Percentiles rank a stretch among this genome's conserved stretches.
phyloP scores from a whole-genome alignment of 2,888 invertebrate genomes.

The Chrysina gloriosa region DNA sequence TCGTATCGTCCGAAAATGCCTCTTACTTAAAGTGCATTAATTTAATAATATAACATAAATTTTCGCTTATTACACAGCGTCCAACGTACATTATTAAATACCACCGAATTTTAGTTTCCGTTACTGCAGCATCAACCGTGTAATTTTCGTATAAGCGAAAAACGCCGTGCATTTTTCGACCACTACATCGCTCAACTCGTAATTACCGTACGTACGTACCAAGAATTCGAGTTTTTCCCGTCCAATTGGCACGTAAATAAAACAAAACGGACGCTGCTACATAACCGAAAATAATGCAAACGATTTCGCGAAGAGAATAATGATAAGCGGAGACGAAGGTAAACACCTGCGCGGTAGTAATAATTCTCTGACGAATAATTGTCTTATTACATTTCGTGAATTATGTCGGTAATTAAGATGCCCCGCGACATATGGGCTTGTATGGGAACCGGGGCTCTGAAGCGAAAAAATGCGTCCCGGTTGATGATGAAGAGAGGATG shows the following conservation, averaged over 20 bases:
- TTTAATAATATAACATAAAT: no score
- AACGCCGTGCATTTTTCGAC: background rate
- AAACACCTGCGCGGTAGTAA: background rate
- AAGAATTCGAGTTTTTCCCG: background rate
- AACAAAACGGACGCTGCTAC: background rate
- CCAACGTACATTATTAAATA: no score
- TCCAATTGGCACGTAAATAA: background rate
- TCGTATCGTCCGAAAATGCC: no score
- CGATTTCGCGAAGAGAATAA: background rate
- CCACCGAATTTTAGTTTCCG: background rate
- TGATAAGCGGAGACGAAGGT: background rate
- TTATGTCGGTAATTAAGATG: background rate
- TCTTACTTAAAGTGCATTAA: no score
- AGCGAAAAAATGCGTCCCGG: background rate
- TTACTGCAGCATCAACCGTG: background rate
- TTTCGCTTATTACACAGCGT: no score
- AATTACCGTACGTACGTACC: constrained; percentile 4
- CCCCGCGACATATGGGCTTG: background rate
- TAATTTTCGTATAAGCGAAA: background rate
- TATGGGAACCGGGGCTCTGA: background rate
- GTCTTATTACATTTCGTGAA: constrained; percentile 7
- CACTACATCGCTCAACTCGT: background rate
- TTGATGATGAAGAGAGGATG: background rate
- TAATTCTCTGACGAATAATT: constrained; percentile 4
- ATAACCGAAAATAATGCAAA: background rate